Conservation (phyloP, 1,140 invertebrate genomes). For the Battus philenor region DNA sequence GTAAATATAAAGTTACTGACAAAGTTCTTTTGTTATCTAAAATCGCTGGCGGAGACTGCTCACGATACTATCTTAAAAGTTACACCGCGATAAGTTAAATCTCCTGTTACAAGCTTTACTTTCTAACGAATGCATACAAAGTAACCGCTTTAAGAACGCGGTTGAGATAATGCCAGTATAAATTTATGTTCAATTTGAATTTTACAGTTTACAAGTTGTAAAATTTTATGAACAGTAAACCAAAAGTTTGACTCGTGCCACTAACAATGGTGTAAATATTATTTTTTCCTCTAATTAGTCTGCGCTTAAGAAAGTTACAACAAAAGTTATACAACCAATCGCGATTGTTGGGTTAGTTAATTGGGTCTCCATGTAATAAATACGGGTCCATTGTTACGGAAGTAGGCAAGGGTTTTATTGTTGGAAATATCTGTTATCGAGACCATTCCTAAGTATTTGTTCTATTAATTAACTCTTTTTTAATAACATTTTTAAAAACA, state of each 20-base stretch:
- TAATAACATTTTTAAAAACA: background rate
- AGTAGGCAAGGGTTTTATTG: constrained; percentile 14
- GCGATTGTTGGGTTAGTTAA: constrained; percentile 9
- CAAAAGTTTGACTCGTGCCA: constrained; percentile 25
- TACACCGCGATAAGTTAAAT: constrained; percentile 7
- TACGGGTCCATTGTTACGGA: constrained; percentile 6
- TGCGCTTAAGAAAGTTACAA: constrained; percentile 10
- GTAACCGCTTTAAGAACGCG: constrained; percentile 31
- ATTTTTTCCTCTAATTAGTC: constrained; percentile 37
- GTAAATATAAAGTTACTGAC: constrained; percentile 4
- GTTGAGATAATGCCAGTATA: constrained; percentile 32
- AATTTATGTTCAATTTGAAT: constrained; percentile 55
- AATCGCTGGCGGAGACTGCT: too few species aligned
- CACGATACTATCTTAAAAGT: constrained; percentile 1
- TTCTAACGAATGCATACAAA: constrained; percentile 25
- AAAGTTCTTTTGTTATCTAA: background rate
- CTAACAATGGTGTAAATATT: too few species aligned
- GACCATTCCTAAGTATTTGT: too few species aligned
- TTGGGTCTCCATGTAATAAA: constrained; percentile 11
- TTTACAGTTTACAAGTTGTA: constrained; percentile 45
- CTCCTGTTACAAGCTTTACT: constrained; percentile 15
- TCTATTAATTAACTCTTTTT: too few species aligned
- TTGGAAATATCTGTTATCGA: constrained; percentile 11
- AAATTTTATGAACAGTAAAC: constrained; percentile 43
- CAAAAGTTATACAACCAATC: constrained; percentile 5